These are phyloP conservation scores for Harpalus rufipes DNA, from an alignment of 2,888 invertebrate genomes.

Conservation along the genomic window DNA sequence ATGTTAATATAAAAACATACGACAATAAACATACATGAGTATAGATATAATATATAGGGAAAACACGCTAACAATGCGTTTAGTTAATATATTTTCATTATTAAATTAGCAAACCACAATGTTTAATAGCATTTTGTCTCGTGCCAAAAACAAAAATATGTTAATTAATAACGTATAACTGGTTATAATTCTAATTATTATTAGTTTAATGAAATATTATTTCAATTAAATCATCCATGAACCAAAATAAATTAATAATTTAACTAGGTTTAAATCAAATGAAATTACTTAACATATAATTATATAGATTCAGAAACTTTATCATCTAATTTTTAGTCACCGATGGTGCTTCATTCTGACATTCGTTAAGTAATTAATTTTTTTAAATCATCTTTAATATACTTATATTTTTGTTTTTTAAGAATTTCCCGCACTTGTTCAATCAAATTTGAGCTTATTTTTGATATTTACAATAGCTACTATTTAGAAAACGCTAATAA, in stretches of 20 bases:
- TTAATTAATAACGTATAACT: background rate
- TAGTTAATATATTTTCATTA: slow-evolving; percentile 16
- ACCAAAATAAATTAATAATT: slow-evolving; percentile 37
- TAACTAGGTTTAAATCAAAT: background rate
- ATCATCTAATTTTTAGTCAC: too few relatives aligned
- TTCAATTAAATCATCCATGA: slow-evolving; percentile 18
- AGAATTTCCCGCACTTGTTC: too few relatives aligned
- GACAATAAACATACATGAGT: too few relatives aligned
- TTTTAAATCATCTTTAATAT: too few relatives aligned
- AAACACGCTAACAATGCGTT: background rate
- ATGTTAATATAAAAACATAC: too few relatives aligned
- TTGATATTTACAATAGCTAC: too few relatives aligned
- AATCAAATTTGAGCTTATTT: too few relatives aligned
- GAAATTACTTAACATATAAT: background rate
- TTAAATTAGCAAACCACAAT: slow-evolving; percentile 4
- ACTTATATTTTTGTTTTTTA: too few relatives aligned
- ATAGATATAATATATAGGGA: background rate
- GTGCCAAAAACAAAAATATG: background rate
- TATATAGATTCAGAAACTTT: background rate
- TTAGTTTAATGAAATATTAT: slow-evolving; percentile 35
- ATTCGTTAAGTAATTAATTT: too few relatives aligned
- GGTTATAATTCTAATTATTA: slow-evolving; percentile 15
- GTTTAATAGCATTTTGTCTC: slow-evolving; percentile 1
- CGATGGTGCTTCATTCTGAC: too few relatives aligned
- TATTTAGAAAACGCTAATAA: too few relatives aligned